Evolutionary conservation across 2,888 invertebrate species (phyloP).

Genomic region (Caradrina kadenii): DNA sequence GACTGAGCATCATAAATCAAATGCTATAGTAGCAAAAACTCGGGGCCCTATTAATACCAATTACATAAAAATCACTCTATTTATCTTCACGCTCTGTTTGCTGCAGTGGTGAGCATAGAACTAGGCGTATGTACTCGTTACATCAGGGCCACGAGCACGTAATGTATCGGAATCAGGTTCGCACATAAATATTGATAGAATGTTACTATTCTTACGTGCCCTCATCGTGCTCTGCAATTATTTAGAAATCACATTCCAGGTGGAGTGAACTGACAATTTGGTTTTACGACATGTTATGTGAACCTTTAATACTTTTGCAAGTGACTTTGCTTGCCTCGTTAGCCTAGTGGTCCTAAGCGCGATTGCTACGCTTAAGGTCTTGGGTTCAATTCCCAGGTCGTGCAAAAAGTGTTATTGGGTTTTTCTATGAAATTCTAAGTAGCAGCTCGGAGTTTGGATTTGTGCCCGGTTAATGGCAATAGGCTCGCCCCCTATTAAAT

Average conservation of each 20-base stretch:
- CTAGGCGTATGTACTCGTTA: constrained; percentile 26
- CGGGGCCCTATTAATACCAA: not conserved
- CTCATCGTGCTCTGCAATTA: not conserved
- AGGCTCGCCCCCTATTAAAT: too few species aligned
- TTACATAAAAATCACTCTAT: constrained; percentile 41
- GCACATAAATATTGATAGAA: constrained; percentile 37
- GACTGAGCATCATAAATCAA: not conserved
- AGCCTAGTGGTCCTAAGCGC: too few species aligned
- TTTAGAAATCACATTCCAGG: constrained; percentile 26
- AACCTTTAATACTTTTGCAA: too few species aligned
- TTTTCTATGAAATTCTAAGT: too few species aligned
- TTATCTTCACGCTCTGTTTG: constrained; percentile 56
- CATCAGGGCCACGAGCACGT: constrained; percentile 45
- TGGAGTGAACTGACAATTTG: not conserved
- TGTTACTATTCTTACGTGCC: constrained; percentile 30
- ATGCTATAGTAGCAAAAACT: not conserved
- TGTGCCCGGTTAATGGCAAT: too few species aligned
- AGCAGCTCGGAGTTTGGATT: too few species aligned
- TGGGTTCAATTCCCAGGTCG: too few species aligned
- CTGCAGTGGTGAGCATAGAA: constrained; percentile 16
- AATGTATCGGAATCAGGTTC: constrained; percentile 44
- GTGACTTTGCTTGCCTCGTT: too few species aligned
- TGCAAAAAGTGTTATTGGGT: too few species aligned
- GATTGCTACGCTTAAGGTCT: too few species aligned
- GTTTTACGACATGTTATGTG: not conserved